Evolutionary conservation across 2,113 vertebrate species (phyloP), one percentile per base, ranked within the genome.

Genomic region (Cottus gobio): DNA sequence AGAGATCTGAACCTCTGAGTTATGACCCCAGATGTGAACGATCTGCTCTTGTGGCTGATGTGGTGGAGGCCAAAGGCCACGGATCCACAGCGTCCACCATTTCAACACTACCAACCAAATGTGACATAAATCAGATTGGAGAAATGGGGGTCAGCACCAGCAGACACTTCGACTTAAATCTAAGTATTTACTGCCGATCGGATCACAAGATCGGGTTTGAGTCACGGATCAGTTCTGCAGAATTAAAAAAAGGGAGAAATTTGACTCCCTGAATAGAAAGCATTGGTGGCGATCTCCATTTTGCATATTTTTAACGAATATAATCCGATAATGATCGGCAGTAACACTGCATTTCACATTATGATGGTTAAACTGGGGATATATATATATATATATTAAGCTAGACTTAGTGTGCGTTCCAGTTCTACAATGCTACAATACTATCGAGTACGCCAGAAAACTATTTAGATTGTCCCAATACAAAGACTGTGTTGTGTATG

Each of bases 11-110:
- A 74, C 28, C 66, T 42, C 30, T 36, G 48, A 75, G 54, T 77
- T 66, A 71, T 31, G 60, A 60, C 28, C 81, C 50, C 42, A 69
- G 60, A 80, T 70, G 64, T 68, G 56, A 79, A 54, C 44, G 18
- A 67, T 73, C 63, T 31, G 48, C 24, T 87, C 52, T 44, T 24
- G 44, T 65, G 71, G 48, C 39, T 61, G 15, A 36, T 54, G 58
- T 5, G 20, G 50, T 54, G 42, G 9, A 15, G 52, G 62, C 31
- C 52, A 22, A 31, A 64, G 46, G 22, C 65, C 18, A 10, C 7
- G 20, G 20, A 64, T 42, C 58, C 44, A 42, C 67, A 71, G 64
- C 42, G 56, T n/a, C 42, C n/a, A n/a, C 24, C 34, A 37, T 64
- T 52, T 56, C n/a, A 70, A 73, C 4, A 75, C 30, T 63, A 36